Conservation (phyloP, 2,888 invertebrate genomes). For the Epinotia ramella region DNA sequence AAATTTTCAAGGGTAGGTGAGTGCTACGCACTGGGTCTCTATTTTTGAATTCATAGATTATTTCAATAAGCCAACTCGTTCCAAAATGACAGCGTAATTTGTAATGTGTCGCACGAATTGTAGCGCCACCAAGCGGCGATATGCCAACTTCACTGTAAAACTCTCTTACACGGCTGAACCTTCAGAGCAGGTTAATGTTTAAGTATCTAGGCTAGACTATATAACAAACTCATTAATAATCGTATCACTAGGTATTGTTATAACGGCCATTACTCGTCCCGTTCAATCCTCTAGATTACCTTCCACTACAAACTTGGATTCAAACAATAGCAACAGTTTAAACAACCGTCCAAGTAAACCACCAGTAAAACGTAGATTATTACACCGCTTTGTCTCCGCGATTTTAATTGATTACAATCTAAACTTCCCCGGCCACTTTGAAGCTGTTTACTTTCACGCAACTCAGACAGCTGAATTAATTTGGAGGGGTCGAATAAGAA, state of each 20-base stretch:
- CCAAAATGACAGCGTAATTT: too few species aligned
- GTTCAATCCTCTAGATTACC: constrained; percentile 20
- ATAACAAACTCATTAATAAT: background rate
- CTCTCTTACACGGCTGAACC: too few species aligned
- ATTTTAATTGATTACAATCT: constrained; percentile 67
- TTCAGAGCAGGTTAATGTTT: too few species aligned
- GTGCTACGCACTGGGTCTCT: too few species aligned
- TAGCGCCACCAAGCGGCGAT: too few species aligned
- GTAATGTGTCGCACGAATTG: too few species aligned
- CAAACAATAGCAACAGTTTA: constrained; percentile 31
- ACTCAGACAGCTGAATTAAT: constrained; percentile 29
- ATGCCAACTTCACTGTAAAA: too few species aligned
- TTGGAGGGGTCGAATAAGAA: constrained; percentile 28
- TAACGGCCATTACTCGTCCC: background rate
- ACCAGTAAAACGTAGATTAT: constrained; percentile 54
- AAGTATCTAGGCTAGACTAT: background rate
- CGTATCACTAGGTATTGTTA: background rate
- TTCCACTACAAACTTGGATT: constrained; percentile 24
- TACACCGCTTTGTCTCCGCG: constrained; percentile 56
- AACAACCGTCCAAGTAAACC: constrained; percentile 43
- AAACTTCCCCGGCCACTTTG: constrained; percentile 61
- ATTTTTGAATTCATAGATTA: too few species aligned
- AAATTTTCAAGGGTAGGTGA: too few species aligned
- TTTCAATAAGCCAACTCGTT: too few species aligned
- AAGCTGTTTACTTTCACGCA: constrained; percentile 37